These are phyloP conservation scores for Lissocephala sabroskyi DNA, from an alignment of 2,888 invertebrate genomes.

Conservation along the genomic window DNA sequence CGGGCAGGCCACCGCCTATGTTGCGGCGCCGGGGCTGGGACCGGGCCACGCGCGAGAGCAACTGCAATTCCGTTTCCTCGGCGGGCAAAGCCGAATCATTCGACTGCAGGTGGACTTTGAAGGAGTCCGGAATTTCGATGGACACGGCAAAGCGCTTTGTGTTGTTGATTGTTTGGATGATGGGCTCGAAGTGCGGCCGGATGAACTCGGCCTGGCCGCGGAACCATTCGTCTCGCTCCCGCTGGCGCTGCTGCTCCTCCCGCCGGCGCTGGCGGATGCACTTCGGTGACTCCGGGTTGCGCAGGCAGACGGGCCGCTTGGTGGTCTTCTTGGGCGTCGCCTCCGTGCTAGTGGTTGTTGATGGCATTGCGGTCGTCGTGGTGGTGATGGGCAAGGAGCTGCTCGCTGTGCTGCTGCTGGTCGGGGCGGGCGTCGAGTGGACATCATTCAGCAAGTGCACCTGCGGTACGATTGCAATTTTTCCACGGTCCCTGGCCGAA, in stretches of 20 bases:
- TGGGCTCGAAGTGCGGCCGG: slow-evolving; percentile 63
- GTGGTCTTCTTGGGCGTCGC: slow-evolving; percentile 55
- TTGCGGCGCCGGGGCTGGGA: slow-evolving; percentile 65
- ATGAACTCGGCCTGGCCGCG: slow-evolving; percentile 64
- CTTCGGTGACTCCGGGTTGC: slow-evolving; percentile 68
- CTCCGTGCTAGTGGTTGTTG: slow-evolving; percentile 33
- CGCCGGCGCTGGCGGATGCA: slow-evolving; percentile 68
- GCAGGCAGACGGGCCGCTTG: slow-evolving; percentile 64
- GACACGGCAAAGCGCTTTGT: slow-evolving; percentile 69
- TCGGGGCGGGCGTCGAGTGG: slow-evolving; percentile 18
- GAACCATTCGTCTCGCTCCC: slow-evolving; percentile 66
- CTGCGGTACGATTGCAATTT: slow-evolving; percentile 68
- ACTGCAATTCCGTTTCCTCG: slow-evolving; percentile 34
- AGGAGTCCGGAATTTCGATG: slow-evolving; percentile 69
- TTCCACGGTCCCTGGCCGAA: slow-evolving; percentile 41
- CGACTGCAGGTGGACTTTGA: slow-evolving; percentile 49
- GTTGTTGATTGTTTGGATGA: slow-evolving; percentile 67
- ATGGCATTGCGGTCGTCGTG: slow-evolving; percentile 20
- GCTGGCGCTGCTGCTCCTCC: slow-evolving; percentile 67
- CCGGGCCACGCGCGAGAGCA: slow-evolving; percentile 59
- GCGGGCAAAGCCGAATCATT: slow-evolving; percentile 9
- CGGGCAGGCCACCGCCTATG: slow-evolving; percentile 43
- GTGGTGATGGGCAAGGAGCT: slow-evolving; percentile 30
- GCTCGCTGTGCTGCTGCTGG: slow-evolving; percentile 23
- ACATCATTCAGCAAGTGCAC: slow-evolving; percentile 68